Evolutionary conservation across 2,113 vertebrate species (phyloP).

Genomic region (Craseonycteris thonglongyai): DNA sequence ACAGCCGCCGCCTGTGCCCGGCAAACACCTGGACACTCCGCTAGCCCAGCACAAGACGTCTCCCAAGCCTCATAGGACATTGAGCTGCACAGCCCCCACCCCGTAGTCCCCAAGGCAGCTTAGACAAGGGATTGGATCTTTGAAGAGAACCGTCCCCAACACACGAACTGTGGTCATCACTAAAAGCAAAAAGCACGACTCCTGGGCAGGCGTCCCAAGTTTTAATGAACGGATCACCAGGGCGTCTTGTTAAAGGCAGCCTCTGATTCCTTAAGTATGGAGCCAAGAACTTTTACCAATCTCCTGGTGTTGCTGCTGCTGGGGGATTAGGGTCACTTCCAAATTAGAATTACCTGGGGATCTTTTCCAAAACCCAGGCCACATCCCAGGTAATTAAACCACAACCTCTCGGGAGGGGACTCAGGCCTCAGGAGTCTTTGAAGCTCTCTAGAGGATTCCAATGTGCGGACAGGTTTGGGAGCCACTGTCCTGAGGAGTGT

Average conservation of each 20-base stretch:
- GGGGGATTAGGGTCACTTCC: neutral
- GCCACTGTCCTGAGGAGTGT: neutral
- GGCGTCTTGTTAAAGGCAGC: neutral
- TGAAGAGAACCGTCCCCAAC: neutral
- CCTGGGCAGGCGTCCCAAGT: neutral
- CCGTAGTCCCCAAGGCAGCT: neutral
- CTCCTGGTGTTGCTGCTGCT: neutral
- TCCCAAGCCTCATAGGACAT: rapidly evolving
- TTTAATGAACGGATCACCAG: neutral
- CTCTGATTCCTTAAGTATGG: neutral
- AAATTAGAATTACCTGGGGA: neutral
- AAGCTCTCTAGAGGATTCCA: neutral
- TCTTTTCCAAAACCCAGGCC: neutral
- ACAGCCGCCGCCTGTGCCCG: neutral
- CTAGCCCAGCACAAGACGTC: rapidly evolving
- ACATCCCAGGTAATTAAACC: neutral
- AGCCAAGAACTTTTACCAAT: neutral
- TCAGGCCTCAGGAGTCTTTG: neutral
- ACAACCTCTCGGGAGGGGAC: neutral
- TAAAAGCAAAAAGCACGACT: neutral
- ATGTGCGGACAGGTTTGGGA: neutral
- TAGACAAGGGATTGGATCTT: neutral
- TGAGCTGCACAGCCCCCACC: neutral
- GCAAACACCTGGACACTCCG: neutral
- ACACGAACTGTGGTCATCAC: rapidly evolving